Evolutionary conservation across 2,113 vertebrate species (phyloP).

Genomic region (Entosphenus tridentatus): DNA sequence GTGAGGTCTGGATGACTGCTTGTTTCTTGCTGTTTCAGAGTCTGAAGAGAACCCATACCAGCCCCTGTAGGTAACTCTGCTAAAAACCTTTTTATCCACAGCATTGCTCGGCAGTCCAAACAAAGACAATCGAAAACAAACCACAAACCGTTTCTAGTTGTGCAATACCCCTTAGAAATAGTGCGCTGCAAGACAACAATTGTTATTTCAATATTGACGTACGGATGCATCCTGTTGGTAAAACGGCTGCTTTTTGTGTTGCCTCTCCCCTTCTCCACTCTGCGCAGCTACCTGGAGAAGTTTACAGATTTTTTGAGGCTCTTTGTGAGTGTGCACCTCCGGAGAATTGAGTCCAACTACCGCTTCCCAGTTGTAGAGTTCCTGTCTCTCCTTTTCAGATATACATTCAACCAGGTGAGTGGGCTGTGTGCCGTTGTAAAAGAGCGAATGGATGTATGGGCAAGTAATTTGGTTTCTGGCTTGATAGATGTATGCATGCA

Average conservation of each 20-base stretch:
- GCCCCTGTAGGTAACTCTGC: constrained; percentile 3
- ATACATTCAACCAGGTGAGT: constrained; percentile 91
- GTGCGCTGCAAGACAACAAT: too few relatives aligned
- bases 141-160: too few relatives aligned
- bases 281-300: constrained; percentile 74
- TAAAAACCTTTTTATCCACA: too few relatives aligned
- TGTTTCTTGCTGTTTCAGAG: constrained; percentile 4
- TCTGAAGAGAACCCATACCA: constrained; percentile 1
- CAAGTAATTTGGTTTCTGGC: too few relatives aligned
- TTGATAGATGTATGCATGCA: neutral
- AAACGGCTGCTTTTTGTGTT: too few relatives aligned
- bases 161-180: too few relatives aligned
- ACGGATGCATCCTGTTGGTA: too few relatives aligned
- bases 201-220: too few relatives aligned
- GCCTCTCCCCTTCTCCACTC: constrained; percentile 14
- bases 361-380: constrained; percentile 92
- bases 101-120: too few relatives aligned
- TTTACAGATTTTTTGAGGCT: constrained; percentile 91
- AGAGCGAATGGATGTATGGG: too few relatives aligned
- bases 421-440: neutral
- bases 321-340: constrained; percentile 81
- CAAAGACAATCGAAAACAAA: too few relatives aligned
- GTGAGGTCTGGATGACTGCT: constrained; percentile 1
- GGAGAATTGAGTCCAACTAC: constrained; percentile 77
- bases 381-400: constrained; percentile 75